These are phyloP conservation scores for Rhinophrynus dorsalis DNA, from an alignment of 2,797 vertebrate genomes.

Conservation along the genomic window DNA sequence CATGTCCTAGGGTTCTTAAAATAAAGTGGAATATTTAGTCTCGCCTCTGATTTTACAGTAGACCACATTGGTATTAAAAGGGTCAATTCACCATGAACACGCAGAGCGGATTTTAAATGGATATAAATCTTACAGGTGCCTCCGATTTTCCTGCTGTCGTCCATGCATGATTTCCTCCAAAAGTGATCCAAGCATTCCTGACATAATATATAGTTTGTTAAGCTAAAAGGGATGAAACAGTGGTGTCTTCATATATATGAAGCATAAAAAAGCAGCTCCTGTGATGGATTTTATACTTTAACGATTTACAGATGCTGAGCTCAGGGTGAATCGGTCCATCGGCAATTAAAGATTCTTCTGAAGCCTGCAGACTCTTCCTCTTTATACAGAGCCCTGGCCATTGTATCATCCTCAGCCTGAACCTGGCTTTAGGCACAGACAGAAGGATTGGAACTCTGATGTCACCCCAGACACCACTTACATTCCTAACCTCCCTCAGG, in stretches of 20 bases:
- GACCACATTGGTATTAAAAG: not conserved
- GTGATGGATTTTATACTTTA: conserved; percentile 59
- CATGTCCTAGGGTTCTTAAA: no score
- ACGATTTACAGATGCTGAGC: conserved; percentile 68
- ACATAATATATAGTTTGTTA: conserved; percentile 52
- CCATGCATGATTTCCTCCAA: not conserved
- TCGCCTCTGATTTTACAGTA: not conserved
- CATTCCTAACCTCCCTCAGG: conserved; percentile 57
- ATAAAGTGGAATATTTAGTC: no score
- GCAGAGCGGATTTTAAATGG: not conserved
- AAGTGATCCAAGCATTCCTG: conserved; percentile 34
- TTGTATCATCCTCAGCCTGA: conserved; percentile 72
- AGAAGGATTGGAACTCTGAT: conserved; percentile 61
- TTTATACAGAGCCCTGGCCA: conserved; percentile 74
- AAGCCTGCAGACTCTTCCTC: conserved; percentile 82
- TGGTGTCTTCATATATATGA: not conserved
- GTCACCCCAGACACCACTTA: conserved; percentile 64
- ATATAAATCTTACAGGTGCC: not conserved
- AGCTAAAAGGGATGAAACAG: conserved; percentile 57
- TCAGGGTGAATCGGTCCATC: conserved; percentile 79
- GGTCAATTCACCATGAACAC: not conserved
- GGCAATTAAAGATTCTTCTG: conserved; percentile 72
- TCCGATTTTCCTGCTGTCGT: not conserved
- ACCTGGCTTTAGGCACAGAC: conserved; percentile 59
- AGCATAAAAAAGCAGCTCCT: not conserved